Evolutionary conservation across 2,888 invertebrate genomes (phyloP).

Genomic region (Adelognathus sp.): DNA sequence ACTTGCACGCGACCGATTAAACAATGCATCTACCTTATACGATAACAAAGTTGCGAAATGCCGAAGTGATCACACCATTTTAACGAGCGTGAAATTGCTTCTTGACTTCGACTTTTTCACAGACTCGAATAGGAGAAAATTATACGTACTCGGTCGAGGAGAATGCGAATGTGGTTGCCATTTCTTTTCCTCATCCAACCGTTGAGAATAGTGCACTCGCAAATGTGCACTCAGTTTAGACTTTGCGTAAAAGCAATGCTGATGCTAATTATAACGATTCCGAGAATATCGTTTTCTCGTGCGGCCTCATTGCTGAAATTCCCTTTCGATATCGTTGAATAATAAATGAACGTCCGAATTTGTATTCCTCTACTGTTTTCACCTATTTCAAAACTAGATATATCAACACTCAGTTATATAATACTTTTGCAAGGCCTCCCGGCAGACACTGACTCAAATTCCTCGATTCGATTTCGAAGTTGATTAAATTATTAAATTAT

Average conservation of each 20-base stretch:
- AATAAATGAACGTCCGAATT: background rate
- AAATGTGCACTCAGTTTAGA: background rate
- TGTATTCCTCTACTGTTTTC: too few relatives aligned
- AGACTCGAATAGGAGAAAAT: background rate
- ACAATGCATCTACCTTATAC: constrained; percentile 54
- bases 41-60: constrained; percentile 61
- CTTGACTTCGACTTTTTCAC: constrained; percentile 13
- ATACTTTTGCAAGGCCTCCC: too few relatives aligned
- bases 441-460: too few relatives aligned
- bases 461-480: too few relatives aligned
- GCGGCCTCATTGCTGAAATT: background rate
- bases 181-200: background rate
- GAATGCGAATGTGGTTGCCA: background rate
- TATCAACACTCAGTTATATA: too few relatives aligned
- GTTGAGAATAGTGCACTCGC: background rate
- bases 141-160: background rate
- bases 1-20: background rate
- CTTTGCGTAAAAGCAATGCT: background rate
- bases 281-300: background rate
- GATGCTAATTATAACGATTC: background rate
- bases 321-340: background rate
- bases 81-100: constrained; percentile 62
- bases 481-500: too few relatives aligned
- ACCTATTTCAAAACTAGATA: too few relatives aligned
- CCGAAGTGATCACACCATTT: constrained; percentile 66